These are phyloP conservation scores for Melieria omissa DNA, from an alignment of 2,888 invertebrate species.

Conservation along the genomic window DNA sequence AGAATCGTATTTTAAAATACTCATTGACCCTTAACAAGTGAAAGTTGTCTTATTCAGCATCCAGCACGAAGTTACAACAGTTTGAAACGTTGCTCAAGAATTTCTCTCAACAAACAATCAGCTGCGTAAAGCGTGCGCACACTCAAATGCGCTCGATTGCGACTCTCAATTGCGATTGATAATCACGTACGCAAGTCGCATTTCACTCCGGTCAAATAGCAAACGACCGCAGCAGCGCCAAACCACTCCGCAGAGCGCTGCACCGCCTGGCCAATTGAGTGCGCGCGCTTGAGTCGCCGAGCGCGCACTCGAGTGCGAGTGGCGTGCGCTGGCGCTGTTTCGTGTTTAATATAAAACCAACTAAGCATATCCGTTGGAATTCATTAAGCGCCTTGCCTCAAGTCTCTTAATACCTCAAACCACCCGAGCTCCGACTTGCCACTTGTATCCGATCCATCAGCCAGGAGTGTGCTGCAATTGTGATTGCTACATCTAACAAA, in stretches of 20 bases:
- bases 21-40: no score
- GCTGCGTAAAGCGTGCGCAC: background rate
- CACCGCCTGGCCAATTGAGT: conserved; percentile 10
- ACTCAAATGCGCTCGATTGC: conserved; percentile 9
- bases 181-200: conserved; percentile 10
- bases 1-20: no score
- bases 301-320: conserved; percentile 32
- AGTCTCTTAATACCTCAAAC: conserved; percentile 38
- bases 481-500: conserved; percentile 13
- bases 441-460: no score
- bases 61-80: no score
- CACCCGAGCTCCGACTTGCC: background rate
- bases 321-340: conserved; percentile 34
- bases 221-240: background rate
- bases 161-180: conserved; percentile 12
- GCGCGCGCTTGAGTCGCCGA: conserved; percentile 26
- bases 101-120: background rate
- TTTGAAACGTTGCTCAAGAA: background rate
- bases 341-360: conserved; percentile 50
- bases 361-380: conserved; percentile 47
- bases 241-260: conserved; percentile 7
- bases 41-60: no score
- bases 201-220: background rate
- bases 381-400: conserved; percentile 50
- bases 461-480: conserved; percentile 3